Percentiles rank a stretch among this genome's conserved stretches.
Conservation (phyloP, 2,113 vertebrate genomes). For the Tinamus guttatus region DNA sequence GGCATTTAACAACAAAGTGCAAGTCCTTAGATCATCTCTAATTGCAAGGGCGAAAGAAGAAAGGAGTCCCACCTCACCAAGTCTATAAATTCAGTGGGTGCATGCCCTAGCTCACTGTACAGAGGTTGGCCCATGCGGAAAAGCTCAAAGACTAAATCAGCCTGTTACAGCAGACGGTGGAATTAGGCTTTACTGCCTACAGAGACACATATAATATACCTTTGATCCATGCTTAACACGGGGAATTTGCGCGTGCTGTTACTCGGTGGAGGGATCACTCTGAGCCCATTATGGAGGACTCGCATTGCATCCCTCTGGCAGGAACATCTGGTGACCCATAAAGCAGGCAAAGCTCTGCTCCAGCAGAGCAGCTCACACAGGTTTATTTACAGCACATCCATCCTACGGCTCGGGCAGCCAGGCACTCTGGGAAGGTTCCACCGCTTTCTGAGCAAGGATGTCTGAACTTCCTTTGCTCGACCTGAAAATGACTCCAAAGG, state of each 20-base stretch:
- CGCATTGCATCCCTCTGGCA: background rate
- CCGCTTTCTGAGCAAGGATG: background rate
- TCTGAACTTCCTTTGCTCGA: rapidly evolving
- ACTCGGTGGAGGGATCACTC: background rate
- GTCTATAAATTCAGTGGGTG: background rate
- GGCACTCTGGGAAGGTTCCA: background rate
- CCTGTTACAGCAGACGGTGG: background rate
- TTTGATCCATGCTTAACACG: background rate
- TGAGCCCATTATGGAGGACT: rapidly evolving
- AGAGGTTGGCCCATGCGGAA: background rate
- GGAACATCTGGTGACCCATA: background rate
- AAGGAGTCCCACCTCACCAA: background rate
- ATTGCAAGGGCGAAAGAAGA: background rate
- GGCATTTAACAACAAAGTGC: background rate
- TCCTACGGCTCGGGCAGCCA: background rate
- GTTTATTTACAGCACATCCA: background rate
- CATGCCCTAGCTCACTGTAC: background rate
- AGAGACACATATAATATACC: background rate
- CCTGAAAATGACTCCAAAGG: background rate
- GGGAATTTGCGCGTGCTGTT: background rate
- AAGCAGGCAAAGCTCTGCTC: background rate
- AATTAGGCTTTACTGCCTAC: background rate
- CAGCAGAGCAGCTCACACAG: background rate
- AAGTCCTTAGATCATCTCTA: background rate
- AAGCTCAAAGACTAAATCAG: background rate